Percentiles rank a stretch among this genome's conserved stretches.
Conservation (phyloP, 2,113 vertebrate genomes). For the Atractosteus spatula region DNA sequence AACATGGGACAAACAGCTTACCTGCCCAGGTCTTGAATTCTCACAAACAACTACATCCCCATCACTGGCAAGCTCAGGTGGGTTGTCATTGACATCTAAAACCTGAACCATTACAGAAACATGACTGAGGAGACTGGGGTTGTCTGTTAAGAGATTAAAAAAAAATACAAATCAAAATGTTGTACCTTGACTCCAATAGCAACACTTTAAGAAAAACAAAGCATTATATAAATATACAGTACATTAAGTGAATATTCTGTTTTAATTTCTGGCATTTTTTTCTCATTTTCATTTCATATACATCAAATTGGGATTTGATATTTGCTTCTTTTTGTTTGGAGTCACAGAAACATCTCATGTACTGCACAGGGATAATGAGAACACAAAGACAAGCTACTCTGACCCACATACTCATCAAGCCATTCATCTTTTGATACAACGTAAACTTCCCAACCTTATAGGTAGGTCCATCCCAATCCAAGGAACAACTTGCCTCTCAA, state of each 20-base stretch:
- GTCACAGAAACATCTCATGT: no score
- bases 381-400: no score
- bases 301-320: no score
- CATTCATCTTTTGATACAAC: no score
- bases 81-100: constrained; percentile 92
- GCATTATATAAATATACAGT: neutral
- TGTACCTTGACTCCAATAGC: neutral
- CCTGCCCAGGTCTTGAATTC: constrained; percentile 86
- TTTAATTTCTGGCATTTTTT: neutral
- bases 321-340: no score
- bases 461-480: no score
- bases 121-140: constrained; percentile 78
- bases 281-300: neutral
- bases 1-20: constrained; percentile 51
- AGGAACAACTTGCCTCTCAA: no score
- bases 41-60: constrained; percentile 91
- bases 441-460: no score
- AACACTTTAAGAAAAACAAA: neutral
- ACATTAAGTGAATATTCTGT: neutral
- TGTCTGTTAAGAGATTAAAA: constrained; percentile 70
- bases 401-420: no score
- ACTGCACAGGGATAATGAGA: no score
- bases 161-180: neutral
- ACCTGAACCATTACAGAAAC: constrained; percentile 84
- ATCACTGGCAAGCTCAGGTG: constrained; percentile 78